These are phyloP conservation scores for Psophia crepitans DNA, from an alignment of 2,113 vertebrate species.

Conservation along the genomic window DNA sequence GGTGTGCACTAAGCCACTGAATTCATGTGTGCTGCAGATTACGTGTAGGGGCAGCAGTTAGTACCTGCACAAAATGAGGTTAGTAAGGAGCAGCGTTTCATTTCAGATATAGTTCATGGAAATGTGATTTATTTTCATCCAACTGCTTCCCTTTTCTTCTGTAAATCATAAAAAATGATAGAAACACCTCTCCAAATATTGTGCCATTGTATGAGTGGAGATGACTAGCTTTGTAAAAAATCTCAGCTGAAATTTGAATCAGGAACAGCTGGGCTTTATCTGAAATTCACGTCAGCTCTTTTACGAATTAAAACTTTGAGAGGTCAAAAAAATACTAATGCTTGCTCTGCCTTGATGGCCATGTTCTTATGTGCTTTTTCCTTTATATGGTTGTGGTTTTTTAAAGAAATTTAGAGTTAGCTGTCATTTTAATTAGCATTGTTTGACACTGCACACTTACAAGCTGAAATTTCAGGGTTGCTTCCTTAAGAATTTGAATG, in stretches of 20 bases:
- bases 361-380: background rate
- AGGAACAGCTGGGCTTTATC: background rate
- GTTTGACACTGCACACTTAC: background rate
- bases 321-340: background rate
- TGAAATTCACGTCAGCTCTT: background rate
- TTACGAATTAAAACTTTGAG: background rate
- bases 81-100: background rate
- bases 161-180: background rate
- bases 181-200: background rate
- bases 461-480: background rate
- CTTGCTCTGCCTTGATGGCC: background rate
- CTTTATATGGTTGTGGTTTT: background rate
- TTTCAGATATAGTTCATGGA: background rate
- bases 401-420: background rate
- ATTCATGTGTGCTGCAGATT: background rate
- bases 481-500: background rate
- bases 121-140: background rate
- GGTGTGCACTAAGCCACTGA: background rate
- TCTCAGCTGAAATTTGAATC: background rate
- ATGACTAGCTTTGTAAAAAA: background rate
- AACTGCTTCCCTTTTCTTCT: background rate
- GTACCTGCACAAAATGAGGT: background rate
- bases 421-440: background rate
- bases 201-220: background rate
- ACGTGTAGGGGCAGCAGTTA: fast-evolving